These are phyloP conservation scores for Drosophila bifasciata DNA, from an alignment of 1,140 invertebrate genomes.

Conservation along the genomic window DNA sequence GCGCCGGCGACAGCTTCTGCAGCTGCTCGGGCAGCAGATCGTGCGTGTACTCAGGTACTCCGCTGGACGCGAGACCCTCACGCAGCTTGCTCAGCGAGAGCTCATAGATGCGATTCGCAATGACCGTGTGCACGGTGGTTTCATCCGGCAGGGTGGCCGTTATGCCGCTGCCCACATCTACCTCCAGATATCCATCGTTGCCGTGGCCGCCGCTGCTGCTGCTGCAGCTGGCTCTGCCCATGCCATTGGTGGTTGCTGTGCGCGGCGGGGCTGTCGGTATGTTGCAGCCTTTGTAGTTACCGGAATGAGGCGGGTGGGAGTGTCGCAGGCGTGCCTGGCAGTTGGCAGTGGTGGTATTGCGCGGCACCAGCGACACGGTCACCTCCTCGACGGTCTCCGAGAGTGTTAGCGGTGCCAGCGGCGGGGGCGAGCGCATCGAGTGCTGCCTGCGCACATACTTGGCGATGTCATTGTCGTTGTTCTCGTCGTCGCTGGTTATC, in stretches of 20 bases:
- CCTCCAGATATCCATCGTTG: constrained; percentile 38
- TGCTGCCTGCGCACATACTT: constrained; percentile 2
- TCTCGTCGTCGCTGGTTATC: constrained; percentile 72
- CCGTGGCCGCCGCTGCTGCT: constrained; percentile 4
- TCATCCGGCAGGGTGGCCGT: constrained; percentile 70
- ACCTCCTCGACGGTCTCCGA: constrained; percentile 71
- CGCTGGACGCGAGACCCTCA: constrained; percentile 76
- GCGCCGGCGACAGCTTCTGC: constrained; percentile 65
- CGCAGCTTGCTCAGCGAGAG: constrained; percentile 75
- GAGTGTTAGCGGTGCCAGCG: constrained; percentile 58
- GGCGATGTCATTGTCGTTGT: constrained; percentile 3
- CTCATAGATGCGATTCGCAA: constrained; percentile 81
- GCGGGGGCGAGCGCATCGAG: constrained; percentile 56
- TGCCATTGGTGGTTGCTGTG: constrained; percentile 7
- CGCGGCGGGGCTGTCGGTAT: constrained; percentile 6
- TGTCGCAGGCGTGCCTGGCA: constrained; percentile 50
- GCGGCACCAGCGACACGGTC: constrained; percentile 75
- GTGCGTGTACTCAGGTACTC: constrained; percentile 69
- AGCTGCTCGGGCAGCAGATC: constrained; percentile 62
- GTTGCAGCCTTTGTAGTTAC: constrained; percentile 13
- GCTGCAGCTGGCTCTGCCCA: background rate
- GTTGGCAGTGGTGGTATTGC: constrained; percentile 65
- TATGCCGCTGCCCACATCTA: constrained; percentile 53
- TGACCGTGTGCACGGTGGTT: constrained; percentile 80
- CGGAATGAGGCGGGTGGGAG: constrained; percentile 6